Conservation (phyloP, 2,113 vertebrate genomes). For the Benthochromis sp. region DNA sequence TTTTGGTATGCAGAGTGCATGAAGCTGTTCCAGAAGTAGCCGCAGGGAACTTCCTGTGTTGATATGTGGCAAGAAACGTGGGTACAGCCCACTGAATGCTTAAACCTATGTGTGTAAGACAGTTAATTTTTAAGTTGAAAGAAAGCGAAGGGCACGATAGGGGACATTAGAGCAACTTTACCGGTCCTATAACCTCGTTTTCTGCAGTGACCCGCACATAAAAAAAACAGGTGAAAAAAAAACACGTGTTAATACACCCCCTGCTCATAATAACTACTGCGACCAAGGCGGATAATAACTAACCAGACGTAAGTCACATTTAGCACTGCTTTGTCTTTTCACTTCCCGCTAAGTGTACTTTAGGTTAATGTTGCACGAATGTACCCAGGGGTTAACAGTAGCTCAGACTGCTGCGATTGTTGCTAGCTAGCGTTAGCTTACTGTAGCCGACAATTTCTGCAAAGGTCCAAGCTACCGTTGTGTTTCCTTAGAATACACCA, state of each 20-base stretch:
- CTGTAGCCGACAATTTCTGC: background rate
- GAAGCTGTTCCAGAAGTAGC: background rate
- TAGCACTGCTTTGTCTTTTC: background rate
- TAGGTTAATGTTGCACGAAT: background rate
- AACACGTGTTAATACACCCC: constrained; percentile 1
- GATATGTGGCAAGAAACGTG: background rate
- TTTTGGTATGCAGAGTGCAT: constrained; percentile 27
- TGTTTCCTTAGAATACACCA: background rate
- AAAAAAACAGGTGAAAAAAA: background rate
- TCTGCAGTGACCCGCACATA: background rate
- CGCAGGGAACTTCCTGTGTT: background rate
- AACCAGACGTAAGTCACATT: background rate
- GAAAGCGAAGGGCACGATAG: background rate
- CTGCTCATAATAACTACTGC: background rate
- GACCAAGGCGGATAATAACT: background rate
- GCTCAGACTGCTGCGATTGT: background rate
- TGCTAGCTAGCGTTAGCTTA: constrained; percentile 14
- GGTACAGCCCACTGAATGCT: background rate
- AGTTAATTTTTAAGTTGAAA: background rate
- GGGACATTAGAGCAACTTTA: background rate
- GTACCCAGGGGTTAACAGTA: background rate
- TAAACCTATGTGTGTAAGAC: background rate
- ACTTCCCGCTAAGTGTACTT: background rate
- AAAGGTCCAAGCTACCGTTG: background rate
- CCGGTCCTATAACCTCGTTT: background rate